Base-by-base conservation (phyloP, 2,888 invertebrate genomes). In the Melikaiella ostensackeni region DNA sequence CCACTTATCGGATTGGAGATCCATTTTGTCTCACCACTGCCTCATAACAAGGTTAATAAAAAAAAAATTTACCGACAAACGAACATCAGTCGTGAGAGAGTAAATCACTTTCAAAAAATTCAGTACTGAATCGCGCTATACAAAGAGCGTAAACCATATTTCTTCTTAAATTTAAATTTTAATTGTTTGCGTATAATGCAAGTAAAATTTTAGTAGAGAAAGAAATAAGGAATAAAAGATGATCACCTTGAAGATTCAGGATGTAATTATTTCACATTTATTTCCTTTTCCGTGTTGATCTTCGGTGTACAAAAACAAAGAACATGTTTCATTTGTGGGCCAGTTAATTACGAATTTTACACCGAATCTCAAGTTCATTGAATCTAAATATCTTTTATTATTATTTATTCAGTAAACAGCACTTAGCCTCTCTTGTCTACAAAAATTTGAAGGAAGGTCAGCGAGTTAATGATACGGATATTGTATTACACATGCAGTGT, bases 201-300 rank as follows among this genome's bases (percentile, higher is more conserved):
- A 55, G n/a, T 55, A 4, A 0, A 55, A 21, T 9, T 55, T 21
- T 9, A 55, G 16, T 19, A 55, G 2, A 21, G 21, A 11, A 55
- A 8, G 21, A 55, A 21, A 55, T 55, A 9, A 21, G 9, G 55
- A 21, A 55, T 11, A 55, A 55, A 21, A 55, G 55, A 59, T 59
- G 27, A 59, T 59, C 16, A 27, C 59, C 59, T 59, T 59, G 27
- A 24, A 21, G 7, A 16, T 9, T 16, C 27, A 27, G 24, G 21
- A 59, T 27, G 59, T 24, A 24, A 59, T 59, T 59, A 59, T 27
- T 59, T 27, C 5, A 59, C 21, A 6, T 1, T 21, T 59, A 59
- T 59, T 59, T 59, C 59, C 59, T 59, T 59, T 59, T 59, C 59
- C 59, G 59, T 24, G 24, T 57, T 57, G 3, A 13, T n/a, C 21